phyloP scores from a whole-genome alignment of 2,113 vertebrate species.

The Campylorhamphus procurvoides region DNA sequence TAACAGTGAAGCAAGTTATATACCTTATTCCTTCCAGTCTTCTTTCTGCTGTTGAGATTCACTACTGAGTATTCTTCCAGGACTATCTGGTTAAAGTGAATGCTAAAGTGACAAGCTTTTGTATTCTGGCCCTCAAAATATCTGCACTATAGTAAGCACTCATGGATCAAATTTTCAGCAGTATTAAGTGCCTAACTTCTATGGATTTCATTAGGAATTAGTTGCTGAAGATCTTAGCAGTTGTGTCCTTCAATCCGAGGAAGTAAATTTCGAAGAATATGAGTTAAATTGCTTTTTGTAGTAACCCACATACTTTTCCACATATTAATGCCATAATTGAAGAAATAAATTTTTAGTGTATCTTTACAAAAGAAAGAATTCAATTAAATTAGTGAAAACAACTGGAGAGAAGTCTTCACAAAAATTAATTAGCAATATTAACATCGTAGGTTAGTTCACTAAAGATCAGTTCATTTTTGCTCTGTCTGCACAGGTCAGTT shows the following conservation, averaged over 20 bases:
- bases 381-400: neutral
- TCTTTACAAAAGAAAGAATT: neutral
- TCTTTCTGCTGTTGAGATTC: neutral
- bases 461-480: neutral
- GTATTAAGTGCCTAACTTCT: neutral
- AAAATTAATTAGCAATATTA: neutral
- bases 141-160: neutral
- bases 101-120: neutral
- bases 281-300: neutral
- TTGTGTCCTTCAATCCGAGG: neutral
- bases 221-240: neutral
- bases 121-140: neutral
- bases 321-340: neutral
- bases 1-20: neutral
- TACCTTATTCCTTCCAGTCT: neutral
- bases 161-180: neutral
- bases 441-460: neutral
- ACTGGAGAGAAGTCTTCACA: neutral
- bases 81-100: neutral
- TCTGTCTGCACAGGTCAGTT: neutral
- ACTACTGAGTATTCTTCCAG: neutral
- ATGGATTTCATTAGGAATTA: neutral
- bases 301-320: neutral
- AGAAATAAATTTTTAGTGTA: neutral
- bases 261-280: neutral